Base-by-base conservation (phyloP, 2,113 vertebrate species). In the Pipra filicauda region DNA sequence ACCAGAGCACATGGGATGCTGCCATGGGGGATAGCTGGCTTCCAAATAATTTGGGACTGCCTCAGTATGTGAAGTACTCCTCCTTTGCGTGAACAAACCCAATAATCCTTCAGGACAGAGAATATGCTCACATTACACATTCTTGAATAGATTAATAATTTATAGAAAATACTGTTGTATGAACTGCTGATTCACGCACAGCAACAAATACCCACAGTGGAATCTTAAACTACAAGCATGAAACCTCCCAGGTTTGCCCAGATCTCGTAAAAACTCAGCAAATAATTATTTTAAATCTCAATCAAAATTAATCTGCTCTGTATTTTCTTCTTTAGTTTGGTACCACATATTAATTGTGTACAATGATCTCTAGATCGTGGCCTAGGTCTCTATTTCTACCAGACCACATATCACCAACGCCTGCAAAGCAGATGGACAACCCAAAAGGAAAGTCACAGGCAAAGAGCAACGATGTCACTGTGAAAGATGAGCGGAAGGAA, bases 381-480 rank as follows among this genome's bases (percentile, higher is more conserved):
- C 22, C 18, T 33, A 6, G 24, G 19, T 24, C 21, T 55, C 33
- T 15, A 8, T 27, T 55, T 41, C 44, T 13, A 43, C 16, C 30
- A 97, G 72, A 95, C 83, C 24, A 59, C 82, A 85, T 84, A 93
- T 91, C 97, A 97, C 90, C 83, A 91, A 44, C 19, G 16, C 78
- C 97, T 91, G 88, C 80, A 94, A 93, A 91, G 84, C 37, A 93
- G 91, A 95, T 62, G 76, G 91, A 95, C 82, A 95, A 88, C 35
- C 61, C 79, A 87, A 43, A 97, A 96, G 85, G 69, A 57, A 92
- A 93, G 91, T 62, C 87, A 91, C 88, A 94, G 93, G 91, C 87
- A 96, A 93, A 66, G 55, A 95, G 81, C 84, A 97, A 97, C 96
- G 69, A 65, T 61, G 87, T 95, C 95, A 59, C 55, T 95, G 58